Evolutionary conservation across 2,113 vertebrate species (phyloP).

Genomic region (Alexandromys fortis): DNA sequence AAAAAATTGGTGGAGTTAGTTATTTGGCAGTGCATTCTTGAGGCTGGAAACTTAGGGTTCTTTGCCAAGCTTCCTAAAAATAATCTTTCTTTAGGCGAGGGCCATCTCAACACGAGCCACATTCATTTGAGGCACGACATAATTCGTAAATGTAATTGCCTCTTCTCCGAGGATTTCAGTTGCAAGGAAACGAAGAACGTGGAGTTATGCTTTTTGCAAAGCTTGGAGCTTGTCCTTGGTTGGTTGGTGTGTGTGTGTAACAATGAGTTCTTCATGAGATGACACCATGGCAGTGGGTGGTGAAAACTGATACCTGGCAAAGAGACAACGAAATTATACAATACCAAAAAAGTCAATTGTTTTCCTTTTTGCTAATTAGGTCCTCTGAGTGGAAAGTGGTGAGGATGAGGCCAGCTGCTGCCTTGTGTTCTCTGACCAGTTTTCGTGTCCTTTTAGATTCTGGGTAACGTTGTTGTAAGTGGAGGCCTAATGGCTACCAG

Average conservation of each 20-base stretch:
- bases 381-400: constrained; percentile 10
- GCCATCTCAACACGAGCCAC: constrained; percentile 38
- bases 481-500: background rate
- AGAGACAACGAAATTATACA: constrained; percentile 74
- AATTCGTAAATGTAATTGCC: constrained; percentile 54
- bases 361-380: constrained; percentile 68
- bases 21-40: constrained; percentile 52
- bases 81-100: constrained; percentile 55
- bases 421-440: constrained; percentile 35
- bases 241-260: constrained; percentile 22
- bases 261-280: constrained; percentile 73
- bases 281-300: constrained; percentile 55
- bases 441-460: constrained; percentile 55
- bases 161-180: constrained; percentile 64
- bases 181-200: constrained; percentile 66
- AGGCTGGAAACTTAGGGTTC: constrained; percentile 50
- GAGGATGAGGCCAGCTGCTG: constrained; percentile 61
- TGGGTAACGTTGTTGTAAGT: background rate
- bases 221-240: background rate
- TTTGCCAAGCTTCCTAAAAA: constrained; percentile 76
- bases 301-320: constrained; percentile 77
- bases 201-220: constrained; percentile 40
- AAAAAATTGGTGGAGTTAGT: constrained; percentile 57
- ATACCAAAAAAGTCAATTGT: constrained; percentile 70
- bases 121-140: background rate